Base-by-base conservation (phyloP, 1,140 invertebrate genomes). In the Brachionus sp. region DNA sequence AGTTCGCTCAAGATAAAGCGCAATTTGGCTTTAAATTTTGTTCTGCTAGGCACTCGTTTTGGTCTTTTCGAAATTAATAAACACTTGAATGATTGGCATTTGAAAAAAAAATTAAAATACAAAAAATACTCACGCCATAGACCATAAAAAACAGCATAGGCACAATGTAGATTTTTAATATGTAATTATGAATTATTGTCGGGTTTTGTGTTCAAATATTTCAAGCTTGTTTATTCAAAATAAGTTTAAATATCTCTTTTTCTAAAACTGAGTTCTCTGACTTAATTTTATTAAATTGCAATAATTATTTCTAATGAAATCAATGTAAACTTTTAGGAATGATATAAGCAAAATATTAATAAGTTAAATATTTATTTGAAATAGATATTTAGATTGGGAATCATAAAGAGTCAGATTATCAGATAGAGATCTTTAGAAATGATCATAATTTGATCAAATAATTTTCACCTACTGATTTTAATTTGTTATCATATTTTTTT, bases 301-400 rank as follows among this genome's bases (percentile, higher is more conserved):
- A 75, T 75, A 75, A 75, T 75, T 75, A 75, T 75, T 33, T 75
- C 70, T 46, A 75, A 39, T 70, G 33, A 70, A 70, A 12, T 46
- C 12, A 50, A 75, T 46, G 23, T 46, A 50, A 75, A 46, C 70
- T 75, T 46, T 50, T 75, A 70, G 35, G 16, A 70, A 75, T 44
- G 42, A 75, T 75, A 75, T 10, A 46, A 75, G 29, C 42, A 75
- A 75, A 46, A 75, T 75, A 75, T 46, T 75, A 75, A 50, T 39
- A 50, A 75, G 70, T 75, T 75, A 33, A 75, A 75, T 75, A 75
- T 46, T 75, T 50, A 46, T 75, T 46, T 75, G 39, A 75, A 46
- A 46, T 75, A 39, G 33, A 73, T 73, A 73, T 37, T 39, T 73
- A n/a, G 68, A 73, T n/a, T 39, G 37, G 19, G 16, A 42, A 39